Conservation (phyloP, 1,140 invertebrate genomes). For the Penaeus indicus region DNA sequence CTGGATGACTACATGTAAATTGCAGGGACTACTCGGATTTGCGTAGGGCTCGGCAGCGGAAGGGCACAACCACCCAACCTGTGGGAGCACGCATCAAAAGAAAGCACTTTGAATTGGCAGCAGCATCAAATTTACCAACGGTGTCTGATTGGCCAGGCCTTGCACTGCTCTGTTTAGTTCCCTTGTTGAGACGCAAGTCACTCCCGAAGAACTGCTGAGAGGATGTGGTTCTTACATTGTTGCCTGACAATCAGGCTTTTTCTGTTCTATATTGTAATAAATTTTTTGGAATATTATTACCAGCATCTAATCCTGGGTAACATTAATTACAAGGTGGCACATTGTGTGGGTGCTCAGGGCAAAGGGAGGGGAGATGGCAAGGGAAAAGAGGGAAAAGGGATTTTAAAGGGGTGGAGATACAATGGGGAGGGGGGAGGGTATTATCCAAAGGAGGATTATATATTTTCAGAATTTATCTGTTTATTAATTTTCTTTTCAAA, state of each 20-base stretch:
- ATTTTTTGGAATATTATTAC: slow-evolving; percentile 60
- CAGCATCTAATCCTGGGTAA: slow-evolving; percentile 58
- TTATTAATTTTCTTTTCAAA: too few relatives aligned
- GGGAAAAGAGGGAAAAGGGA: slow-evolving; percentile 32
- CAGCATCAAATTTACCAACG: neutral
- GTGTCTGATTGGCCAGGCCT: slow-evolving; percentile 36
- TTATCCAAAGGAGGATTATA: too few relatives aligned
- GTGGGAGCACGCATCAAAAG: slow-evolving; percentile 6
- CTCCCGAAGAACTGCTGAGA: slow-evolving; percentile 40
- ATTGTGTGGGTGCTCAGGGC: slow-evolving; percentile 58
- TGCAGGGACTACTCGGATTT: slow-evolving; percentile 22
- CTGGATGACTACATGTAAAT: slow-evolving; percentile 67
- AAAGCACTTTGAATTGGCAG: slow-evolving; percentile 21
- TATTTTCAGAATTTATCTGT: too few relatives aligned
- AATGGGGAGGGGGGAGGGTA: too few relatives aligned
- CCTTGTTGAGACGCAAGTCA: slow-evolving; percentile 48
- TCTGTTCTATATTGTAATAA: slow-evolving; percentile 56
- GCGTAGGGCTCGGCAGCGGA: slow-evolving; percentile 33
- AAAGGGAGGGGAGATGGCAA: slow-evolving; percentile 40
- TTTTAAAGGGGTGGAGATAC: slow-evolving; percentile 17
- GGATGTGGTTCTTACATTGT: slow-evolving; percentile 54
- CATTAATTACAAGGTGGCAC: slow-evolving; percentile 59
- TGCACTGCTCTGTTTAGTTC: slow-evolving; percentile 36
- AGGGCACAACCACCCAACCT: slow-evolving; percentile 31
- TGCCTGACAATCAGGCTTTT: slow-evolving; percentile 65